Conservation (phyloP, 1,140 invertebrate genomes). For the Pemphigus obesinymphae region DNA sequence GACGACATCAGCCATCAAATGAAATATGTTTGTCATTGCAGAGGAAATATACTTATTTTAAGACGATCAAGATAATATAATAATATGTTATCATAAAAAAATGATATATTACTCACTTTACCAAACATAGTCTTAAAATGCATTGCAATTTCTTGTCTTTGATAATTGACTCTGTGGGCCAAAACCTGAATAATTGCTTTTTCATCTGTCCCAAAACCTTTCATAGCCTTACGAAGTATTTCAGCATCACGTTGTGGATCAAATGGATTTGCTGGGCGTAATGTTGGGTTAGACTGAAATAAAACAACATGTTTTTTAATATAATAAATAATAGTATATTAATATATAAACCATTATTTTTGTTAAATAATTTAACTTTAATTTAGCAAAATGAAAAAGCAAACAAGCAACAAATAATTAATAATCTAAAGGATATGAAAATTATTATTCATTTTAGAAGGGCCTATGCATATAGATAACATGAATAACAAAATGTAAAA, state of each 20-base stretch:
- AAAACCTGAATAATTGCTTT: conserved; percentile 74
- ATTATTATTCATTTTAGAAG: neutral
- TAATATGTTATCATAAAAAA: neutral
- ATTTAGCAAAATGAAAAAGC: neutral
- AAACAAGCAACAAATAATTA: neutral
- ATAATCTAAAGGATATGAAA: neutral
- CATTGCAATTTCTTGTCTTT: conserved; percentile 67
- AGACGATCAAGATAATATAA: too few species aligned
- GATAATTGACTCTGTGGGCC: conserved; percentile 65
- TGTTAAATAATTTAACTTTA: neutral
- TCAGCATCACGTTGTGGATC: conserved; percentile 72
- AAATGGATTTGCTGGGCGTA: conserved; percentile 59
- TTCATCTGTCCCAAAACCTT: conserved; percentile 81
- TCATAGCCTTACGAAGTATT: conserved; percentile 77
- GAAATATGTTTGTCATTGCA: too few species aligned
- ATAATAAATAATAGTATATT: neutral
- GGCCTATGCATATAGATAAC: neutral
- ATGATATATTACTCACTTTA: conserved; percentile 57
- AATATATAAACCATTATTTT: neutral
- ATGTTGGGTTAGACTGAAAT: conserved; percentile 56
- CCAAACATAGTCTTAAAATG: conserved; percentile 78
- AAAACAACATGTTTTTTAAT: conserved; percentile 41
- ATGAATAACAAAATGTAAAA: neutral
- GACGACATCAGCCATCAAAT: too few species aligned
- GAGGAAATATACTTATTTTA: too few species aligned